phyloP scores from a whole-genome alignment of 2,888 invertebrate genomes.

The Fissipunctia ypsillon region DNA sequence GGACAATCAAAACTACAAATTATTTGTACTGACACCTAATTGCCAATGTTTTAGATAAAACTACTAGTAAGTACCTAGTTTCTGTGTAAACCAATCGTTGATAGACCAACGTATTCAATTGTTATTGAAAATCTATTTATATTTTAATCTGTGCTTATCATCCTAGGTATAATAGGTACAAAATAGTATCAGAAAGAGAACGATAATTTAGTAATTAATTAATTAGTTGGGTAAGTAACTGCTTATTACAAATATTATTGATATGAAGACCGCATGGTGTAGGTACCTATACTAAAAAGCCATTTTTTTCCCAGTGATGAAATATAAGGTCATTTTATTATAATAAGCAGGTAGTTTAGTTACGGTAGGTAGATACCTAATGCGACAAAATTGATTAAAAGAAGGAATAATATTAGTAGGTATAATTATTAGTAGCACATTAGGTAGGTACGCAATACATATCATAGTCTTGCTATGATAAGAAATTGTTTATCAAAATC shows the following conservation, averaged over 20 bases:
- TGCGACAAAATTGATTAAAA: neutral
- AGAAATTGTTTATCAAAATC: slow-evolving; percentile 24
- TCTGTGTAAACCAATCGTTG: neutral
- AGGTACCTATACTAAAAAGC: neutral
- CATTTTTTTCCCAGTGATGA: neutral
- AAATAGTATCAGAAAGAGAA: slow-evolving; percentile 15
- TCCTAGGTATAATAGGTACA: slow-evolving; percentile 1
- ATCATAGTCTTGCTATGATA: slow-evolving; percentile 31
- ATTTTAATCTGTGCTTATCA: slow-evolving; percentile 32
- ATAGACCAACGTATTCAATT: neutral
- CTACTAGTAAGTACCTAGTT: neutral
- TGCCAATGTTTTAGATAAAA: neutral
- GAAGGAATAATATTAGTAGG: neutral
- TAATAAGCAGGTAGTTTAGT: neutral
- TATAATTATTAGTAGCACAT: neutral
- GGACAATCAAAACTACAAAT: neutral
- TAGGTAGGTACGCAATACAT: neutral
- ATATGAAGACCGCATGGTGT: neutral
- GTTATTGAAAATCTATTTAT: slow-evolving; percentile 12
- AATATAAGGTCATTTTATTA: neutral
- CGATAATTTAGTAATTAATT: slow-evolving; percentile 7
- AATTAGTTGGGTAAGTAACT: neutral
- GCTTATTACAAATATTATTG: neutral
- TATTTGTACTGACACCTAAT: neutral
- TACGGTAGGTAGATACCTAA: neutral